Evolutionary conservation across 2,113 vertebrate genomes (phyloP).

Genomic region (Bombycilla garrulus): DNA sequence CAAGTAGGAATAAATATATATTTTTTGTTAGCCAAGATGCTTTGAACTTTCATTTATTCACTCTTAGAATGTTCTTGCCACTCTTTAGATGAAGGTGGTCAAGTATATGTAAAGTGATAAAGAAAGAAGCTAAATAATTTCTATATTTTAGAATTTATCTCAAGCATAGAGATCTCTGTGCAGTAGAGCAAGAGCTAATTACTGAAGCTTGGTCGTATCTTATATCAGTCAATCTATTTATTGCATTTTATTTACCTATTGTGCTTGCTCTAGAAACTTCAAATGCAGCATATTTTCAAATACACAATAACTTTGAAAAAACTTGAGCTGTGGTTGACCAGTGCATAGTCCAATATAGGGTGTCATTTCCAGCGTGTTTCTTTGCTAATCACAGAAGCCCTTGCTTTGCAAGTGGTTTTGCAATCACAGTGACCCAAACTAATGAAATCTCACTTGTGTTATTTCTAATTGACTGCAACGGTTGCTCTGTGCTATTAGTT

Average conservation of each 20-base stretch:
- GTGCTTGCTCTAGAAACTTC: not conserved
- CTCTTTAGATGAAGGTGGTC: not conserved
- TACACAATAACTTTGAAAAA: not conserved
- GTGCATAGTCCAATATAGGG: not conserved
- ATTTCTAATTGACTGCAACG: not conserved
- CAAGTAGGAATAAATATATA: not conserved
- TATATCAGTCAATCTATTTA: not conserved
- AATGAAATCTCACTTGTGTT: not conserved
- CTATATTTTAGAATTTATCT: not conserved
- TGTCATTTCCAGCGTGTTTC: not conserved
- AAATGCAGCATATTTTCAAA: not conserved
- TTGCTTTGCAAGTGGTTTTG: not conserved
- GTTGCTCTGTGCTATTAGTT: not conserved
- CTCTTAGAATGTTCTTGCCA: not conserved
- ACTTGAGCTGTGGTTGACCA: not conserved
- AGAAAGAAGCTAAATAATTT: not conserved
- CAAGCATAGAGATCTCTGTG: not conserved
- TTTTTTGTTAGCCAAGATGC: not conserved
- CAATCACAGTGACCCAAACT: not conserved
- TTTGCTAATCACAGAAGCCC: not conserved
- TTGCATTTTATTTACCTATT: not conserved
- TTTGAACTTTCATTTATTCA: not conserved
- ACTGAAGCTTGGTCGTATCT: not conserved
- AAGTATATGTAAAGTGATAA: not conserved
- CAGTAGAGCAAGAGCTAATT: not conserved